Base-by-base conservation (phyloP, 2,113 vertebrate genomes). In the Noctilio leporinus region DNA sequence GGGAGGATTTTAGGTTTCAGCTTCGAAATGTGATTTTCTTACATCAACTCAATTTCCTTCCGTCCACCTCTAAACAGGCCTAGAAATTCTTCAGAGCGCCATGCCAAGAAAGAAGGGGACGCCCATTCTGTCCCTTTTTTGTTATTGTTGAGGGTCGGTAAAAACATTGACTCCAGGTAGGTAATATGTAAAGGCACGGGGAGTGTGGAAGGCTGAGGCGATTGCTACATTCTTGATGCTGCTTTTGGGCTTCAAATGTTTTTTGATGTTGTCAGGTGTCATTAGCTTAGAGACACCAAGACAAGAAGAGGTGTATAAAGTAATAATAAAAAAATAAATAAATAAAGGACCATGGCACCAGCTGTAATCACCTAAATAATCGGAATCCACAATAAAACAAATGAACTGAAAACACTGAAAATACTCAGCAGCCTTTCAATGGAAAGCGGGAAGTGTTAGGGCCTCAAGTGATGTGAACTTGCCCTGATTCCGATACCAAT, bases 401-500 rank as follows among this genome's bases (percentile, higher is more conserved):
- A 97, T 96, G 89, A 96, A 72, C 89, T 92, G 78, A 97, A 86
- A 97, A 97, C 62, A 90, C n/a, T 75, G 85, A 89, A 80, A 95
- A 91, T 57, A 96, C 88, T 76, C 80, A 17, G 35, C 83, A 96
- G 88, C 86, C 94, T 96, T 96, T 86, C 96, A 86, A 89, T 89
- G 83, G 91, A 94, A 97, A 90, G 81, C 96, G 93, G 95, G 95
- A 94, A 97, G 97, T 95, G 93, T 95, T 91, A 92, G 98, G 97
- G 97, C 91, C 97, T 97, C 93, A 97, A 97, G 98, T 96, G 93
- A 26, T 97, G 96, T 96, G 97, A 96, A 97, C 97, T 95, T 96
- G 91, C 53, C 95, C 95, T 53, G 96, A 97, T 95, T 97, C 95
- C 93, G 97, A 97, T 78, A 97, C 91, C 43, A 77, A 95, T 82